Evolutionary conservation across 2,113 vertebrate genomes (phyloP).

Genomic region (Spizaetus ornatus): DNA sequence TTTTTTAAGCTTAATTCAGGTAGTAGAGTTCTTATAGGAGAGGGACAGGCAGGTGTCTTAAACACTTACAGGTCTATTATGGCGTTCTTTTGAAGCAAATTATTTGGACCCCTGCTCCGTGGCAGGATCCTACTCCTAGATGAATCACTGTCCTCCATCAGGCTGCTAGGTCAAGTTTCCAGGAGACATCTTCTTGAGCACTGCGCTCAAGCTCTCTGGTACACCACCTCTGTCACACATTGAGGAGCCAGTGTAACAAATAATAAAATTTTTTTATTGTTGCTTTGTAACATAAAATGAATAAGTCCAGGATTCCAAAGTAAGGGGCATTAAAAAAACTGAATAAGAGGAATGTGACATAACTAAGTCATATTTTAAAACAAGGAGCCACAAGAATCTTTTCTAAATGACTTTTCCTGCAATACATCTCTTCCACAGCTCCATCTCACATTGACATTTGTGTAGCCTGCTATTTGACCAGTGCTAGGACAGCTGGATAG

Average conservation of each 20-base stretch:
- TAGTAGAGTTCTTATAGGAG: not conserved
- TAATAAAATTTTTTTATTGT: not conserved
- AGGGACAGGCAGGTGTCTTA: not conserved
- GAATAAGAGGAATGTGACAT: not conserved
- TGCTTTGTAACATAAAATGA: not conserved
- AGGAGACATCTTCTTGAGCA: not conserved
- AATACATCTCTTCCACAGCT: not conserved
- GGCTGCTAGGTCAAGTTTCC: not conserved
- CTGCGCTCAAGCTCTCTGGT: not conserved
- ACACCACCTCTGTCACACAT: not conserved
- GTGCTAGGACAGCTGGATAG: not conserved
- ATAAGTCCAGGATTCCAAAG: not conserved
- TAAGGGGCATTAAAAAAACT: not conserved
- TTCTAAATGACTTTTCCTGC: not conserved
- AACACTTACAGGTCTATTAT: not conserved
- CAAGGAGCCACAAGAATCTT: not conserved
- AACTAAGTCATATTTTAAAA: not conserved
- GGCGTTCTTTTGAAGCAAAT: not conserved
- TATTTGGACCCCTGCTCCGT: not conserved
- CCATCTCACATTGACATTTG: not conserved
- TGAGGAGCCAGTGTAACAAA: not conserved
- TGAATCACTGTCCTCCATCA: not conserved
- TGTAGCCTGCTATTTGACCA: not conserved
- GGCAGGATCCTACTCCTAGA: not conserved
- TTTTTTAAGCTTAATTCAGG: not conserved